Percentiles rank a stretch among this genome's conserved stretches.
Conservation (phyloP, 2,797 vertebrate genomes). For the Lindbergichthys nudifrons region DNA sequence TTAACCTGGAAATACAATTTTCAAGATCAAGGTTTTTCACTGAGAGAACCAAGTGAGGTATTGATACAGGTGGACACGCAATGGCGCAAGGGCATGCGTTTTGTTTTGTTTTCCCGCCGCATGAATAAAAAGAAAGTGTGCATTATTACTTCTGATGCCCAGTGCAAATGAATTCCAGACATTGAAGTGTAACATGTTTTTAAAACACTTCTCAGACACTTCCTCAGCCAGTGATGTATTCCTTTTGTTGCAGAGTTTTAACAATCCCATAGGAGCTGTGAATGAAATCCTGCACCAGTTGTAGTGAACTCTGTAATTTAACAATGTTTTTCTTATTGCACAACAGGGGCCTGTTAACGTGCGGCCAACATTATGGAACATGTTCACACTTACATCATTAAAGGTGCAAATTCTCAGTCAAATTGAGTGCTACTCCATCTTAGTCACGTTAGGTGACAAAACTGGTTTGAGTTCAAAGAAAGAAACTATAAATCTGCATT, state of each 20-base stretch:
- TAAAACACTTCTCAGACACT: constrained; percentile 30
- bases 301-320: constrained; percentile 10
- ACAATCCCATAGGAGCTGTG: constrained; percentile 25
- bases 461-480: constrained; percentile 6
- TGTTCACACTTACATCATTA: constrained; percentile 8
- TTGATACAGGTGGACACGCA: constrained; percentile 68
- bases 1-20: constrained; percentile 59
- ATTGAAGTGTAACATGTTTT: constrained; percentile 28
- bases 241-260: constrained; percentile 25
- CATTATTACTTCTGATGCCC: constrained; percentile 35
- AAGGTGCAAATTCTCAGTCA: background rate
- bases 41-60: constrained; percentile 22
- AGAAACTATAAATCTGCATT: background rate
- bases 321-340: constrained; percentile 2
- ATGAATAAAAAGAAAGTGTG: constrained; percentile 40
- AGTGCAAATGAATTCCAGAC: constrained; percentile 24
- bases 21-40: constrained; percentile 51
- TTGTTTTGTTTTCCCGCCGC: constrained; percentile 27
- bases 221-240: constrained; percentile 17
- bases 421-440: background rate
- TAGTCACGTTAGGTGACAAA: background rate
- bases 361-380: constrained; percentile 5
- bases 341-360: constrained; percentile 15
- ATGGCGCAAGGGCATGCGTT: constrained; percentile 2
- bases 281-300: constrained; percentile 38